A percentile compares a stretch with the other conserved stretches of the same genome.
These are phyloP conservation scores for Rallus limicola DNA, from an alignment of 2,113 vertebrate genomes.

Conservation along the genomic window DNA sequence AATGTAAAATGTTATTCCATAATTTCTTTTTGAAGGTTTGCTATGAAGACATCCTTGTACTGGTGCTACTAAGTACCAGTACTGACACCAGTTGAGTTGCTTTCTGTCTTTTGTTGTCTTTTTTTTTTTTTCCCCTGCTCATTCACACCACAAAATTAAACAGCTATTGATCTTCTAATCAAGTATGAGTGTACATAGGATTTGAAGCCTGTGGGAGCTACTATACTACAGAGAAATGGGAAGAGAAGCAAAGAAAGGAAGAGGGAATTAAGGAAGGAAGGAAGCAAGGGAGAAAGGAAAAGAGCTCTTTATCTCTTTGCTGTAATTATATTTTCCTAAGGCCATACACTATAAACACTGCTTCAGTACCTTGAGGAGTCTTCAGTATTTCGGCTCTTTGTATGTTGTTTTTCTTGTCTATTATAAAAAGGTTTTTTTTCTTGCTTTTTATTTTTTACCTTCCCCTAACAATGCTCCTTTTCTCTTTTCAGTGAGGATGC, in stretches of 20 bases:
- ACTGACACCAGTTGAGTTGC: background rate
- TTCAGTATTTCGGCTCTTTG: background rate
- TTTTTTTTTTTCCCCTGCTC: background rate
- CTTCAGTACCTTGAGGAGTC: background rate
- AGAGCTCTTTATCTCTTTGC: background rate
- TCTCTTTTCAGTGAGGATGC: background rate
- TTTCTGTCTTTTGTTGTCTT: background rate
- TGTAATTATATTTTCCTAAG: background rate
- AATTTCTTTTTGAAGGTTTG: background rate
- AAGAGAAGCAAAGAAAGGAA: background rate
- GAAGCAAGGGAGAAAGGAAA: background rate
- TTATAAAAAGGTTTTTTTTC: background rate
- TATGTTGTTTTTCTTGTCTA: background rate
- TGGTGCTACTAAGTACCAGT: background rate
- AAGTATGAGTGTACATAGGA: background rate
- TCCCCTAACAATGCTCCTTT: background rate
- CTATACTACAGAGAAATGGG: background rate
- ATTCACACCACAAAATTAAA: background rate
- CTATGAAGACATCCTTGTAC: background rate
- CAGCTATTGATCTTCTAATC: background rate
- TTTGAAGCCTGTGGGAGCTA: background rate
- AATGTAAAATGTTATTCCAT: background rate
- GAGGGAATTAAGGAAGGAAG: fast-evolving
- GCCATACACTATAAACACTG: background rate
- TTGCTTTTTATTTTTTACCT: too few relatives aligned